Conservation (phyloP, 2,888 invertebrate species). For the Sarcophaga subvicina region DNA sequence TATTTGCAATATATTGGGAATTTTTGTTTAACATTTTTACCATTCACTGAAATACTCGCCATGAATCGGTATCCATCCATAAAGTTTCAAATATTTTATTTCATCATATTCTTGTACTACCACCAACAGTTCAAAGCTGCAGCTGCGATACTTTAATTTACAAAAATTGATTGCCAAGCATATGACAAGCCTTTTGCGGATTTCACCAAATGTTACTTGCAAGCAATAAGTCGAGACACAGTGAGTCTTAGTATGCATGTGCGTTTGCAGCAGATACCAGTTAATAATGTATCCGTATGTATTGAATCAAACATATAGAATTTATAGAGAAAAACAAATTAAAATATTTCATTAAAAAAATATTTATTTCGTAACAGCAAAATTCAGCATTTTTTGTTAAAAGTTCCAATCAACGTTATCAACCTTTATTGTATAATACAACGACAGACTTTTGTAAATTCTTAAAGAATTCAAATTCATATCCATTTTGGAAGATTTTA, state of each 20-base stretch:
- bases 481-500: constrained; percentile 32
- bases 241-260: neutral
- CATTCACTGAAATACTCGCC: no score
- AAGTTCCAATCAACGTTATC: constrained; percentile 11
- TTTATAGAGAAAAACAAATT: no score
- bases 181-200: constrained; percentile 10
- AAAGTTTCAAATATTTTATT: neutral
- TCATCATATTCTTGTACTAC: neutral
- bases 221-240: neutral
- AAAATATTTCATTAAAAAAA: no score
- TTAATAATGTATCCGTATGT: constrained; percentile 18
- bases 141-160: neutral
- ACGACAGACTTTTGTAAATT: constrained; percentile 19
- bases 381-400: neutral
- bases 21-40: no score
- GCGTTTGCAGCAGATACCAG: constrained; percentile 7
- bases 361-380: neutral
- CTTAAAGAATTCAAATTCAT: neutral
- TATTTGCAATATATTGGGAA: no score
- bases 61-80: neutral
- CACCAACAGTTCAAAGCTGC: no score
- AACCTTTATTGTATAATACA: constrained; percentile 7
- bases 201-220: neutral
- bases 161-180: neutral
- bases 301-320: neutral